Evolutionary conservation across 2,113 vertebrate species (phyloP).

Genomic region (Narcine bancroftii): DNA sequence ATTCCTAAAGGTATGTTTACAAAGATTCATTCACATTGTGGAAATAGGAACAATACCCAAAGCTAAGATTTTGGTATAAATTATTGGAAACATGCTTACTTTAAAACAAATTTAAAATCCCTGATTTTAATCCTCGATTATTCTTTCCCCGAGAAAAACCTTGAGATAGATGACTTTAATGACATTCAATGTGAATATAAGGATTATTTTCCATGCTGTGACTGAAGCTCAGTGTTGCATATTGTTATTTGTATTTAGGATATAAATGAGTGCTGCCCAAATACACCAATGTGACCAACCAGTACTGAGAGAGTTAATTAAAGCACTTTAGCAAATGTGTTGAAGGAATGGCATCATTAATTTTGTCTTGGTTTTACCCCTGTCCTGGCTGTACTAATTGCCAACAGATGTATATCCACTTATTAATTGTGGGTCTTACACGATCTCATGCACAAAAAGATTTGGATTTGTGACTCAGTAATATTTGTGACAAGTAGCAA

Average conservation of each 20-base stretch:
- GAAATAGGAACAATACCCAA: not conserved
- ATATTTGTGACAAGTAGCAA: not conserved
- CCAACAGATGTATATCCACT: constrained; percentile 8
- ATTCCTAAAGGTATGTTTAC: constrained; percentile 59
- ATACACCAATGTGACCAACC: too few relatives aligned
- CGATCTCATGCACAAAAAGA: not conserved
- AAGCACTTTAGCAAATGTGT: not conserved
- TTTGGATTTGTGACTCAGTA: constrained; percentile 16
- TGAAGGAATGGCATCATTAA: not conserved
- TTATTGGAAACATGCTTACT: not conserved
- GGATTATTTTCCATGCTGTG: not conserved
- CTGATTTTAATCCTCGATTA: too few relatives aligned
- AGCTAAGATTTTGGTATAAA: not conserved
- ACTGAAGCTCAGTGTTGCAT: not conserved
- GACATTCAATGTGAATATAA: not conserved
- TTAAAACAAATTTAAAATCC: not conserved
- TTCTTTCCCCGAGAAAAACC: not conserved
- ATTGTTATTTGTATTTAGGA: too few relatives aligned
- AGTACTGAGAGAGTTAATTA: not conserved
- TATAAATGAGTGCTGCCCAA: too few relatives aligned
- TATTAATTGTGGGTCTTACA: not conserved
- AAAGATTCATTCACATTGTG: not conserved
- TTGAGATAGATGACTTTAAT: not conserved
- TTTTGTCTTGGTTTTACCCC: not conserved
- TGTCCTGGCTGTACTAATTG: constrained; percentile 12